Evolutionary conservation across 53 echinoderm and acorn worm genomes (phyloP).

Genomic region (Hippasteria phrygiana): DNA sequence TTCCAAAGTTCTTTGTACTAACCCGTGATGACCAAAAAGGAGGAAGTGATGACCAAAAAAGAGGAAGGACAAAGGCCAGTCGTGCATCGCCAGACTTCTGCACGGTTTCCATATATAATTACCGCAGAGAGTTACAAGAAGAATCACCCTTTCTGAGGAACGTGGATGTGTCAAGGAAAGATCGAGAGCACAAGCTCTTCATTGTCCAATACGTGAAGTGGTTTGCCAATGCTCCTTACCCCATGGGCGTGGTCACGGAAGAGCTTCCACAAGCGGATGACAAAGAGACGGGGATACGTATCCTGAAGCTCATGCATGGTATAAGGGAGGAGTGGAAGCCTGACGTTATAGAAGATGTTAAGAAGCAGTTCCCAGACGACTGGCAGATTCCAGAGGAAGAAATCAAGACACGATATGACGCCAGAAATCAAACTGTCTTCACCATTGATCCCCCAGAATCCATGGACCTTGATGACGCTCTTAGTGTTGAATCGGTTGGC

Average conservation of each 20-base stretch:
- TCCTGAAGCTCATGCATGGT: slow-evolving; percentile 75
- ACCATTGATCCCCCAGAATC: slow-evolving; percentile 82
- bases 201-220: slow-evolving; percentile 78
- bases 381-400: slow-evolving; percentile 79
- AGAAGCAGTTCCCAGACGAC: slow-evolving; percentile 49
- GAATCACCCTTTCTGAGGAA: slow-evolving; percentile 36
- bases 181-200: slow-evolving; percentile 79
- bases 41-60: neutral
- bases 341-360: slow-evolving; percentile 44
- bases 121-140: neutral
- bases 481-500: slow-evolving; percentile 62
- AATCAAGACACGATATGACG: slow-evolving; percentile 46
- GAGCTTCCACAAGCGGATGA: slow-evolving; percentile 68
- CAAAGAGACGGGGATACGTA: slow-evolving; percentile 62
- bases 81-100: neutral
- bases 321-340: slow-evolving; percentile 74
- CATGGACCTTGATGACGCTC: slow-evolving; percentile 88
- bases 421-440: slow-evolving; percentile 58
- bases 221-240: slow-evolving; percentile 72
- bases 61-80: neutral
- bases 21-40: slow-evolving; percentile 17
- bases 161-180: slow-evolving; percentile 66
- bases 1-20: slow-evolving; percentile 78
- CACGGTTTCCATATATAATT: neutral
- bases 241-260: slow-evolving; percentile 78